Percentiles rank a stretch among this genome's conserved stretches.
Conservation (phyloP, 2,888 invertebrate genomes). For the Merodon equestris region DNA sequence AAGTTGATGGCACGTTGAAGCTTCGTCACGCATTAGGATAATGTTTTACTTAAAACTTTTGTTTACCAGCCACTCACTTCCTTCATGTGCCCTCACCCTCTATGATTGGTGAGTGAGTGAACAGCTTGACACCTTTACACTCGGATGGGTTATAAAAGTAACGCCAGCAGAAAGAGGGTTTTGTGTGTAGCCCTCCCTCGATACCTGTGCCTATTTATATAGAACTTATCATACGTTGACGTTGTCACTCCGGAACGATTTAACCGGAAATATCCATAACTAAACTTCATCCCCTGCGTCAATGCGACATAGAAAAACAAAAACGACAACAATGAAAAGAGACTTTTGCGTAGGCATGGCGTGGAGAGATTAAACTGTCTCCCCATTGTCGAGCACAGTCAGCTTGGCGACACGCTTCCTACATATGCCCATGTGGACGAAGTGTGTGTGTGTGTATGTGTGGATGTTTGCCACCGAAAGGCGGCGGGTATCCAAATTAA, state of each 20-base stretch:
- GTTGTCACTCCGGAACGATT: conserved; percentile 26
- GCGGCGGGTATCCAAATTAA: conserved; percentile 62
- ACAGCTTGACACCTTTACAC: conserved; percentile 59
- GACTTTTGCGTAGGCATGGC: conserved; percentile 6
- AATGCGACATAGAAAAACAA: conserved; percentile 3
- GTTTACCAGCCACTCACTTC: conserved; percentile 34
- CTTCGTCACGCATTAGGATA: conserved; percentile 23
- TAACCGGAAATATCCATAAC: conserved; percentile 64
- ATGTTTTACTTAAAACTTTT: conserved; percentile 41
- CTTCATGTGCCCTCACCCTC: neutral
- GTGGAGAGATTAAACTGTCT: conserved; percentile 51
- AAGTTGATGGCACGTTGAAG: conserved; percentile 13
- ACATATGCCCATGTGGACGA: too few species aligned
- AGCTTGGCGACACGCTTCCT: conserved; percentile 61
- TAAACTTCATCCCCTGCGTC: conserved; percentile 35
- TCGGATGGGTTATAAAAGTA: conserved; percentile 45
- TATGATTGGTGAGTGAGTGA: conserved; percentile 29
- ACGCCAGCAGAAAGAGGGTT: conserved; percentile 3
- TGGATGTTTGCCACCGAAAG: conserved; percentile 50
- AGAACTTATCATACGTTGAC: conserved; percentile 29
- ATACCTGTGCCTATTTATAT: conserved; percentile 57
- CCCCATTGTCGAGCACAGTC: conserved; percentile 54
- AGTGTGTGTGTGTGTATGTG: too few species aligned
- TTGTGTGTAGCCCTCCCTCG: conserved; percentile 7
- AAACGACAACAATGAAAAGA: neutral